Percentiles rank a stretch among this genome's conserved stretches.
phyloP scores from a whole-genome alignment of 2,888 invertebrate genomes.

The Chironomus tentans region DNA sequence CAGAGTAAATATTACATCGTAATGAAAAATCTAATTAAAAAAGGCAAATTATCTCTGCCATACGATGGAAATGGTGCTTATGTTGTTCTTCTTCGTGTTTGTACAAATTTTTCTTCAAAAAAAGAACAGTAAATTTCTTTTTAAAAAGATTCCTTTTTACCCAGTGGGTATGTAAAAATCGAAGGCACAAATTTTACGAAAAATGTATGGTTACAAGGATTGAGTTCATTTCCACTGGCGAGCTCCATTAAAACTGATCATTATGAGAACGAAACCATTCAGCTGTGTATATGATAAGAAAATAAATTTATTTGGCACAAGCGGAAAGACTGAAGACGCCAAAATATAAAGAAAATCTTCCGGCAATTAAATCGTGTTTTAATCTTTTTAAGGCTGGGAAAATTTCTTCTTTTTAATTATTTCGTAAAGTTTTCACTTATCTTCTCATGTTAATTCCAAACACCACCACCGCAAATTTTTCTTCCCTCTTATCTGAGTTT shows the following conservation, averaged over 20 bases:
- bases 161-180: too few relatives aligned
- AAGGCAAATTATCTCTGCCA: background rate
- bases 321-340: background rate
- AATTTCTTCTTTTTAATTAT: background rate
- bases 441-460: too few relatives aligned
- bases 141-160: too few relatives aligned
- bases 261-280: background rate
- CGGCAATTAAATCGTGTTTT: background rate
- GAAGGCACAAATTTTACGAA: too few relatives aligned
- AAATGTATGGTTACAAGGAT: too few relatives aligned
- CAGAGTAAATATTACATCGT: background rate
- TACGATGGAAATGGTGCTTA: too few relatives aligned
- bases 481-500: too few relatives aligned
- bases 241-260: background rate
- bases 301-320: background rate
- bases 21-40: background rate
- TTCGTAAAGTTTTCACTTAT: background rate
- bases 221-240: too few relatives aligned
- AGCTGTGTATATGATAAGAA: background rate
- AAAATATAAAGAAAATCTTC: background rate
- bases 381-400: background rate
- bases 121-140: too few relatives aligned
- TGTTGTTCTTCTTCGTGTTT: too few relatives aligned
- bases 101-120: too few relatives aligned
- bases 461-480: too few relatives aligned